These are phyloP conservation scores for Hassar affinis DNA, from an alignment of 2,113 vertebrate genomes.

Conservation along the genomic window DNA sequence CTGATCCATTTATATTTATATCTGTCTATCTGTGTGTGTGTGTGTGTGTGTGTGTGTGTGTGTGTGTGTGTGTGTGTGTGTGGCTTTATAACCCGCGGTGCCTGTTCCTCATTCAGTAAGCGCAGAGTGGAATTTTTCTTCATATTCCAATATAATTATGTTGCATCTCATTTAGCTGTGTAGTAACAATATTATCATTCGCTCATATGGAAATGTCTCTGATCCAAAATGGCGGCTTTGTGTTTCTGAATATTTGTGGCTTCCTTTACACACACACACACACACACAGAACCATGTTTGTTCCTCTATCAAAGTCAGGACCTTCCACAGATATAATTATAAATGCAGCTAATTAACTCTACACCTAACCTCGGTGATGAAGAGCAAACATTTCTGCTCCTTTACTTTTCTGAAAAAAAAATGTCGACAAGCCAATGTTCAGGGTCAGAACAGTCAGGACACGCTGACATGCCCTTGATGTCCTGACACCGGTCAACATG, in stretches of 20 bases:
- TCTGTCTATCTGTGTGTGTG: slow-evolving; percentile 18
- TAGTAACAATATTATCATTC: not conserved
- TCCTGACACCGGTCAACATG: too few relatives aligned
- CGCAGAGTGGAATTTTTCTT: not conserved
- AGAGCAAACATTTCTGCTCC: too few relatives aligned
- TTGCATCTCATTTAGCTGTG: slow-evolving; percentile 3
- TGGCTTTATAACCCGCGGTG: slow-evolving; percentile 7
- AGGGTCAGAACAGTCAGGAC: too few relatives aligned
- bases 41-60: slow-evolving; percentile 25
- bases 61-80: not conserved
- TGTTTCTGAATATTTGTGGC: not conserved
- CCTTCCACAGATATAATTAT: too few relatives aligned
- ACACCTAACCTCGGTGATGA: too few relatives aligned
- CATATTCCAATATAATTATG: slow-evolving; percentile 12
- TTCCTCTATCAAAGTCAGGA: too few relatives aligned
- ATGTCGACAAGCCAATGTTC: too few relatives aligned
- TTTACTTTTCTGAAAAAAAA: too few relatives aligned
- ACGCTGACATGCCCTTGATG: too few relatives aligned
- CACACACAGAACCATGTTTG: not conserved
- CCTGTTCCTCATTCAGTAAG: not conserved
- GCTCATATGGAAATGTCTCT: not conserved
- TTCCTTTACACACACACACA: not conserved
- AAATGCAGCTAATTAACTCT: too few relatives aligned
- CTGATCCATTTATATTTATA: slow-evolving; percentile 32
- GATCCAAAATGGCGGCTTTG: not conserved